A percentile compares a stretch with the other conserved stretches of the same genome.
Evolutionary conservation across 2,888 invertebrate genomes (phyloP).

Genomic region (Tigriopus californicus): DNA sequence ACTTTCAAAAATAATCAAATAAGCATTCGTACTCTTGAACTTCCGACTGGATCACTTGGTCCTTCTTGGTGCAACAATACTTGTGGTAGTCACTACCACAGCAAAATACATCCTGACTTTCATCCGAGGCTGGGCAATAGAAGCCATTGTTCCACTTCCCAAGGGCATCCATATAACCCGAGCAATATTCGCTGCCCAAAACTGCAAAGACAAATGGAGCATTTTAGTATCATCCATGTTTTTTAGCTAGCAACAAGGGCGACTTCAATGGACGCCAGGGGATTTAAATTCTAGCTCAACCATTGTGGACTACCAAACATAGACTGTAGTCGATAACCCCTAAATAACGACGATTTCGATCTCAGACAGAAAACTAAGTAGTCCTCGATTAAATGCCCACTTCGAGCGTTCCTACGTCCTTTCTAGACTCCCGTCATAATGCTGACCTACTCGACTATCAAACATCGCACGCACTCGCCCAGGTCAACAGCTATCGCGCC

Average conservation of each 20-base stretch:
- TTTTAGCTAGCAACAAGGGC: background rate
- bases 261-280: background rate
- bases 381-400: no score
- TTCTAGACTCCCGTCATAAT: no score
- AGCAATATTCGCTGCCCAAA: conserved; percentile 27
- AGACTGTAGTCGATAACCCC: no score
- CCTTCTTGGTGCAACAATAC: conserved; percentile 25
- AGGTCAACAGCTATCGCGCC: no score
- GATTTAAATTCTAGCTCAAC: background rate
- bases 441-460: no score
- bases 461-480: no score
- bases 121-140: conserved; percentile 26
- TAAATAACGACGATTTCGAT: no score
- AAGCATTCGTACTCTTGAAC: conserved; percentile 19
- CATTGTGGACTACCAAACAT: background rate
- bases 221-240: no score
- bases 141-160: conserved; percentile 30
- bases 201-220: conserved; percentile 21
- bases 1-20: no score
- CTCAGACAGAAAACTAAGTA: no score
- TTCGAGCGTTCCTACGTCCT: no score
- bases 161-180: conserved; percentile 27
- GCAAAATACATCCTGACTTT: conserved; percentile 26
- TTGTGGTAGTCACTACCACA: conserved; percentile 27
- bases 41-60: conserved; percentile 18